A percentile compares a stretch with the other conserved stretches of the same genome.
Evolutionary conservation across 2,888 invertebrate genomes (phyloP).

Genomic region (Cremastobaeus sp.): DNA sequence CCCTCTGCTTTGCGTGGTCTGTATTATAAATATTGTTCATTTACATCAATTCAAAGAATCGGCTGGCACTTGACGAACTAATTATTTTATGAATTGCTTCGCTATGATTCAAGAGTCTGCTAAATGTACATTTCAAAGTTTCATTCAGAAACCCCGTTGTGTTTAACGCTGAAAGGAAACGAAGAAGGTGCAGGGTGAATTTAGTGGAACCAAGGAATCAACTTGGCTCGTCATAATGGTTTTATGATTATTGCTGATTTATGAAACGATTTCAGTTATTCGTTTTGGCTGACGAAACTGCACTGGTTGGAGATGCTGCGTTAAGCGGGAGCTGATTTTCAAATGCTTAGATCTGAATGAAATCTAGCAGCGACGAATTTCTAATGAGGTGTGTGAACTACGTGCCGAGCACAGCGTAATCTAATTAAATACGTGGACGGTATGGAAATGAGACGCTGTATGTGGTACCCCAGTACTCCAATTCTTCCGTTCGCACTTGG

Average conservation of each 20-base stretch:
- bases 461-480: conserved; percentile 67
- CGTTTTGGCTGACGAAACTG: conserved; percentile 10
- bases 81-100: conserved; percentile 51
- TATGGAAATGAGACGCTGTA: conserved; percentile 74
- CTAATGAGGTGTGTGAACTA: conserved; percentile 76
- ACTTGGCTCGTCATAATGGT: too few species aligned
- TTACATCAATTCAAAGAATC: conserved; percentile 45
- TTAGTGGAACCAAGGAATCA: too few species aligned
- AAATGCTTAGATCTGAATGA: not conserved
- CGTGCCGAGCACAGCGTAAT: conserved; percentile 71
- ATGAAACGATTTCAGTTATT: conserved; percentile 27
- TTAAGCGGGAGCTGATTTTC: not conserved
- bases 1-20: not conserved
- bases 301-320: too few species aligned
- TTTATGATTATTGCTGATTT: too few species aligned
- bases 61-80: conserved; percentile 45
- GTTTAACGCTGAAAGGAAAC: conserved; percentile 21
- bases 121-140: conserved; percentile 44
- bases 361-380: conserved; percentile 60
- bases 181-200: too few species aligned
- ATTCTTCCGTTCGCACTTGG: conserved; percentile 43
- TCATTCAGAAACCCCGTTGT: conserved; percentile 41
- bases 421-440: conserved; percentile 74
- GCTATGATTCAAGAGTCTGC: conserved; percentile 29
- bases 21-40: conserved; percentile 59